A percentile compares a stretch with the other conserved stretches of the same genome.
These are phyloP conservation scores for Sycophaga agraensis DNA, from an alignment of 1,140 invertebrate species.

Conservation along the genomic window DNA sequence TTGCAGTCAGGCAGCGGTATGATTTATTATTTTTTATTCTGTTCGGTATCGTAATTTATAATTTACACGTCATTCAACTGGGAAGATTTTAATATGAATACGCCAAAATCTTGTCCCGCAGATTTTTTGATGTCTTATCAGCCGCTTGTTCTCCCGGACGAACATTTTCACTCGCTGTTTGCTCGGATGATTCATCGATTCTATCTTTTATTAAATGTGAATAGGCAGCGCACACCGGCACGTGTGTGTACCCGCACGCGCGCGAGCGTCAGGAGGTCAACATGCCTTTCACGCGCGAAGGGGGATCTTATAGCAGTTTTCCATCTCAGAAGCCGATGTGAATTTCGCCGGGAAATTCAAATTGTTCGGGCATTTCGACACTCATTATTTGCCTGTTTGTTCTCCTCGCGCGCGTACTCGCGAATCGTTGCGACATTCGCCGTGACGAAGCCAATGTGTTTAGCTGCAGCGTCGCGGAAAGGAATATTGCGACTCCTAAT, in stretches of 20 bases:
- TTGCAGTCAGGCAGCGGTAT: neutral
- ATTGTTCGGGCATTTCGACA: slow-evolving; percentile 12
- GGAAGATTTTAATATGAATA: slow-evolving; percentile 1
- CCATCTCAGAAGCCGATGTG: neutral
- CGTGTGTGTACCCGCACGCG: too few relatives aligned
- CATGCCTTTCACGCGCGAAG: slow-evolving; percentile 13
- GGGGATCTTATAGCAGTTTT: slow-evolving; percentile 7
- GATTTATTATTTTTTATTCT: slow-evolving; percentile 8
- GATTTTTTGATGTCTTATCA: slow-evolving; percentile 16
- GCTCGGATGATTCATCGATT: slow-evolving; percentile 18
- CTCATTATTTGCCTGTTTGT: neutral
- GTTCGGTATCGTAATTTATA: neutral
- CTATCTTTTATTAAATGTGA: slow-evolving; percentile 15
- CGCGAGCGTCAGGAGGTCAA: slow-evolving; percentile 6
- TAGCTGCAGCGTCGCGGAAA: too few relatives aligned
- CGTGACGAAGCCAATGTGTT: neutral
- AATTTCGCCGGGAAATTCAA: slow-evolving; percentile 9
- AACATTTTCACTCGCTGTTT: slow-evolving; percentile 5
- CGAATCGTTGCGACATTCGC: neutral
- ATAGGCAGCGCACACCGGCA: neutral
- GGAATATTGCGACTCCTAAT: neutral
- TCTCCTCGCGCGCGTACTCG: neutral
- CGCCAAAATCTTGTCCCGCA: slow-evolving; percentile 12
- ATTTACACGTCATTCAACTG: neutral
- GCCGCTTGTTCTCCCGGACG: neutral